These are phyloP conservation scores for Cacoxenus indagator DNA, from an alignment of 2,888 invertebrate genomes.

Conservation along the genomic window DNA sequence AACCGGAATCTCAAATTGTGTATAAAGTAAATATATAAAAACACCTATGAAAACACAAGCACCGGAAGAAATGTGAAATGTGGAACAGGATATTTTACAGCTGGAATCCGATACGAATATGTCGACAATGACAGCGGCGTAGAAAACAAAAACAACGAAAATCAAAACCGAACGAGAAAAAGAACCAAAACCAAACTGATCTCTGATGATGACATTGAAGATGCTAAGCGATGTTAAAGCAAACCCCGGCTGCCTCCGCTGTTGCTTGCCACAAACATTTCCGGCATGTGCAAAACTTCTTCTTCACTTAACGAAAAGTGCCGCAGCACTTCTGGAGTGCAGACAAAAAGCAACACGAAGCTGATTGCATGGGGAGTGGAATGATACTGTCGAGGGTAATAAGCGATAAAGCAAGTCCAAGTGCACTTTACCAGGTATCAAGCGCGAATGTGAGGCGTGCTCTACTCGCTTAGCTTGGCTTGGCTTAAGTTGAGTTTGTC, in stretches of 20 bases:
- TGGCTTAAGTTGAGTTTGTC: background rate
- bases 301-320: background rate
- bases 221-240: constrained; percentile 8
- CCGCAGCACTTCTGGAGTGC: too few relatives aligned
- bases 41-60: constrained; percentile 24
- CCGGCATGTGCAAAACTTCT: constrained; percentile 19
- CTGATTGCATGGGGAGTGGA: background rate
- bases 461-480: background rate
- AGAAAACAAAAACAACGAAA: background rate
- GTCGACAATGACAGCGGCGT: constrained; percentile 33
- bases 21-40: constrained; percentile 15
- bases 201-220: background rate
- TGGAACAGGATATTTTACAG: constrained; percentile 42
- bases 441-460: constrained; percentile 9
- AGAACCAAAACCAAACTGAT: background rate
- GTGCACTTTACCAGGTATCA: constrained; percentile 31
- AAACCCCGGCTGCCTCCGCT: background rate
- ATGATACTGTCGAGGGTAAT: constrained; percentile 39
- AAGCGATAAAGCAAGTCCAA: constrained; percentile 61
- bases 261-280: constrained; percentile 4
- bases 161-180: background rate
- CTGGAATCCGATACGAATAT: constrained; percentile 60
- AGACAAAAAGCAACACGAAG: background rate
- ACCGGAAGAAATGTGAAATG: constrained; percentile 54
- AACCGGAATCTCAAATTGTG: background rate